Base-by-base conservation (phyloP, 2,888 invertebrate genomes). In the Drosophila paramelanica region DNA sequence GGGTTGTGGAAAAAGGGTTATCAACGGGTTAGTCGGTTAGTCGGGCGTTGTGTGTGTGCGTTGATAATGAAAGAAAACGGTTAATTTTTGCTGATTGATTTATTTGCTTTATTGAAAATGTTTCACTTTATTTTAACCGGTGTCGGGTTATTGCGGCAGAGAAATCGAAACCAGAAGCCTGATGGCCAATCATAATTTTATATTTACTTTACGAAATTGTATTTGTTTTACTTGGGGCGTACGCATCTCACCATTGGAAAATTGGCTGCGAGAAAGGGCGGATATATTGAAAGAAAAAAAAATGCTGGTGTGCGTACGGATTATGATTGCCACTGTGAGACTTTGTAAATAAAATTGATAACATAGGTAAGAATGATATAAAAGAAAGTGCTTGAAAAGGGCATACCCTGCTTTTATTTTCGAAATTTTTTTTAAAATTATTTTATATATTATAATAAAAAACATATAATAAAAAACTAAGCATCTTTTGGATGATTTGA, bases 191-290 rank as follows among this genome's bases (percentile, higher is more conserved):
- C 88, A 84, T 84, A 88, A 88, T 86, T 88, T 76, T 72, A 81
- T 86, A 89, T 86, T 86, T 89, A 81, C 71, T 74, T 75, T 77
- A 76, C 61, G 71, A 89, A 89, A 86, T 79, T 69, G 72, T 87
- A 72, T 86, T 86, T 89, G 77, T 61, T 87, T 85, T 81, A 71
- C 58, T 75, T 73, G 64, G 57, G 60, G 73, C 68, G 64, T 69
- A 43, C 43, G 31, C 50, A 41, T 43, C 23, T 46, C 39, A 5
- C 20, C 1, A 33, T 33, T 20, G 23, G n/a, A 33, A 13, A 47
- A 20, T 20, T 20, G 20, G 20, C 11, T 14, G 41, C 36, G 20
- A 20, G 41, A n/a, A 5, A 43, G 43, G 20, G 7, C 8, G 20
- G 11, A 10, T 25, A 39, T n/a, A 17, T 3, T 33, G 23, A 17